Percentiles rank a stretch among this genome's conserved stretches.
phyloP scores from a whole-genome alignment of 2,888 invertebrate genomes.

The Microctonus hyperodae region DNA sequence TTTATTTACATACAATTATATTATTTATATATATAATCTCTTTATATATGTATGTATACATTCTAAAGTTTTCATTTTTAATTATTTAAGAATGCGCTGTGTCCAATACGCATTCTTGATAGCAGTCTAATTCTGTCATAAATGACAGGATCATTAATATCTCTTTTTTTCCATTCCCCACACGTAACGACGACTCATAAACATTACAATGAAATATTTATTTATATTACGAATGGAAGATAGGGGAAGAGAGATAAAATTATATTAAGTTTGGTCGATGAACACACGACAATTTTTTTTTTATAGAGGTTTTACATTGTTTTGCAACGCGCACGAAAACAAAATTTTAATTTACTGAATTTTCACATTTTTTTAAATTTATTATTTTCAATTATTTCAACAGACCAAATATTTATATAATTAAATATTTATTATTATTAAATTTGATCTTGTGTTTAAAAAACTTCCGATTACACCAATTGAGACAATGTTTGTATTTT shows the following conservation, averaged over 20 bases:
- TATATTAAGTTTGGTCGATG: not conserved
- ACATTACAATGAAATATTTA: not conserved
- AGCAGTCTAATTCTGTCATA: not conserved
- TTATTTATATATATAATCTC: conserved; percentile 3
- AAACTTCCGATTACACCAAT: too few species aligned
- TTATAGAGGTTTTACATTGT: not conserved
- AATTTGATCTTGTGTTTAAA: too few species aligned
- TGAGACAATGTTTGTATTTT: not conserved
- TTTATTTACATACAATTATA: not conserved
- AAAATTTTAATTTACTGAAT: too few species aligned
- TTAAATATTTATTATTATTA: too few species aligned
- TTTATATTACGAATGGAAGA: conserved; percentile 12
- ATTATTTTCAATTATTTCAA: too few species aligned
- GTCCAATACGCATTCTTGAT: not conserved
- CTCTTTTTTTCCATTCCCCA: too few species aligned
- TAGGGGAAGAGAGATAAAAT: not conserved
- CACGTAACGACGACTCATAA: not conserved
- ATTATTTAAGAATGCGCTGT: not conserved
- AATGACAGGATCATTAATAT: not conserved
- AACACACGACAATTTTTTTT: not conserved
- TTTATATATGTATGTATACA: not conserved
- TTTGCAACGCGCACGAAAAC: not conserved
- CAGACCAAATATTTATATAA: too few species aligned
- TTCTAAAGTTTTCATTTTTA: not conserved
- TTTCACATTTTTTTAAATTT: too few species aligned